Base-by-base conservation (phyloP, 2,113 vertebrate species). In the Chloropsis hardwickii region DNA sequence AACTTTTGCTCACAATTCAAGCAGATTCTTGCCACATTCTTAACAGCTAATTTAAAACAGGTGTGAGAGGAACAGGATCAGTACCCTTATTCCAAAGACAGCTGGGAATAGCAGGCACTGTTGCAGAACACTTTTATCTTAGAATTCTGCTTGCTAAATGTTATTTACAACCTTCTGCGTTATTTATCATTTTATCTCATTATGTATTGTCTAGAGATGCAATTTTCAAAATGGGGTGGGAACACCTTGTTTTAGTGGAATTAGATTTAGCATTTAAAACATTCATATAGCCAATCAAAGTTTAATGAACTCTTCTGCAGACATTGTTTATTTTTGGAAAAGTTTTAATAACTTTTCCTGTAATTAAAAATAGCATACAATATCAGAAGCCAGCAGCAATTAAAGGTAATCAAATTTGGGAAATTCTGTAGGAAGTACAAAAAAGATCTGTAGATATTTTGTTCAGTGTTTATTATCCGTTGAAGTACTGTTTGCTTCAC, bases 381-480 rank as follows among this genome's bases (percentile, higher is more conserved):
- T 97, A 97, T 96, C 72, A 96, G 86, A 96, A 95, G 94, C 83
- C 92, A 97, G 93, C 45, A 96, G 94, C 95, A 98, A 98, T 98
- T 97, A 97, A 97, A 97, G 97, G 98, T 98, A 99, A 99, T 99
- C 98, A 99, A 98, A 99, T 99, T 98, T 98, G 98, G 95, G 96
- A 97, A 98, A 99, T 98, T 97, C 97, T 98, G 98, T 98, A 98
- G 98, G 98, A 99, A 99, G 98, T 98, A 98, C 98, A 98, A 98
- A 97, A 99, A 96, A 99, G 98, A 99, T 98, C 70, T 97, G 95
- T 95, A 97, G 97, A 98, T 98, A 98, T 98, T 98, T 96, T 96
- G 93, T 96, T 97, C 97, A 98, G 97, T 98, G 98, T 97, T 98
- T 99, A 98, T 98, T 98, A 99, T 98, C 98, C 98, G 98, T 95